A percentile compares a stretch with the other conserved stretches of the same genome.
Conservation (phyloP, 2,113 vertebrate genomes). For the Genyomyrus donnyi region DNA sequence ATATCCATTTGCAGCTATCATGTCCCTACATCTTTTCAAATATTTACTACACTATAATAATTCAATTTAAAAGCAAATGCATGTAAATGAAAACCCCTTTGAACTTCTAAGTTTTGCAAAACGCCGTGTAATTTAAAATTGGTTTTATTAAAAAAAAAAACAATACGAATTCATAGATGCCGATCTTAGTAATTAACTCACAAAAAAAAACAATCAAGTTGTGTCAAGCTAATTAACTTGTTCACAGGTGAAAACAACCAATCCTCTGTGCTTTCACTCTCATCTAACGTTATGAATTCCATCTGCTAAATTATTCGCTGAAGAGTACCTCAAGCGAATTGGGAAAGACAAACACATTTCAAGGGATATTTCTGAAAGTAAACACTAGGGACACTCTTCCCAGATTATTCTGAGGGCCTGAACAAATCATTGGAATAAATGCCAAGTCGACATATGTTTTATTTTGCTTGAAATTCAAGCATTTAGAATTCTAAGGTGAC, state of each 20-base stretch:
- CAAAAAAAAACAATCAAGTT: neutral
- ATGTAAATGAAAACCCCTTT: neutral
- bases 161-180: neutral
- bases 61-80: neutral
- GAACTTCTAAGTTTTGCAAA: neutral
- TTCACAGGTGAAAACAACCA: neutral
- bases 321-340: neutral
- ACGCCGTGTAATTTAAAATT: neutral
- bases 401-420: conserved; percentile 12
- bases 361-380: neutral
- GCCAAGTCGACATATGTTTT: neutral
- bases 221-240: neutral
- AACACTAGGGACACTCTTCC: conserved; percentile 2
- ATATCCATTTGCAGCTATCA: neutral
- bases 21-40: neutral
- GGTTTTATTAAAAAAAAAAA: neutral
- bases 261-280: neutral
- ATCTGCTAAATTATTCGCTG: neutral
- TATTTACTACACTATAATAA: neutral
- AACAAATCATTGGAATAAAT: neutral
- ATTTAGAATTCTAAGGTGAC: neutral
- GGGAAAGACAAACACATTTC: neutral
- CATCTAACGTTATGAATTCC: neutral
- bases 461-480: neutral
- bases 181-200: neutral